Evolutionary conservation across 2,888 invertebrate species (phyloP).

Genomic region (Ectemnius cavifrons): DNA sequence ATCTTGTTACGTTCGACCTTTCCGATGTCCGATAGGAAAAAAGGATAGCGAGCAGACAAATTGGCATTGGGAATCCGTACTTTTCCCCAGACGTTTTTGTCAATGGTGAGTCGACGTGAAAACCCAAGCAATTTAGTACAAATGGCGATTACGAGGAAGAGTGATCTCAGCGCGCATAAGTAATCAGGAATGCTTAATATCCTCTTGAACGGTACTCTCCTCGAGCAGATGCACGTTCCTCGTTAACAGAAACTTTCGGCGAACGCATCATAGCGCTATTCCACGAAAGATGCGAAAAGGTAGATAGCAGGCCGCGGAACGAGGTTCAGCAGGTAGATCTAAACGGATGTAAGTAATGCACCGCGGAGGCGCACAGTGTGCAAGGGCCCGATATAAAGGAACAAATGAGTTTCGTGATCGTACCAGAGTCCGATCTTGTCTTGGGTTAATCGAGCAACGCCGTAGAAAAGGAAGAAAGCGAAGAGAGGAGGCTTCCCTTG

Average conservation of each 20-base stretch:
- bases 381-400: conserved; percentile 59
- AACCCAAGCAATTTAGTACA: no score
- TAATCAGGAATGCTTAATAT: no score
- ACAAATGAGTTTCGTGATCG: conserved; percentile 67
- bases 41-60: no score
- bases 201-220: no score
- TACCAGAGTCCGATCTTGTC: conserved; percentile 65
- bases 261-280: conserved; percentile 48
- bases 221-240: conserved; percentile 9
- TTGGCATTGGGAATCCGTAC: no score
- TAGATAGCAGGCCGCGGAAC: conserved; percentile 30
- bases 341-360: conserved; percentile 59
- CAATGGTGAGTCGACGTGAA: no score
- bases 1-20: no score
- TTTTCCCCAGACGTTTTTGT: no score
- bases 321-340: conserved; percentile 54
- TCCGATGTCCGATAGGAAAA: no score
- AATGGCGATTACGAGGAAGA: no score
- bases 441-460: conserved; percentile 64
- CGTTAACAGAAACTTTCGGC: conserved; percentile 48
- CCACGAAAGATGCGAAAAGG: conserved; percentile 43
- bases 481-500: conserved; percentile 9
- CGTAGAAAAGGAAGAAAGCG: conserved; percentile 52
- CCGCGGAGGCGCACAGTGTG: conserved; percentile 36
- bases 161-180: no score